Evolutionary conservation across 2,888 invertebrate species (phyloP), one percentile per base, ranked within the genome.

Genomic region (Aphodius sticticus): DNA sequence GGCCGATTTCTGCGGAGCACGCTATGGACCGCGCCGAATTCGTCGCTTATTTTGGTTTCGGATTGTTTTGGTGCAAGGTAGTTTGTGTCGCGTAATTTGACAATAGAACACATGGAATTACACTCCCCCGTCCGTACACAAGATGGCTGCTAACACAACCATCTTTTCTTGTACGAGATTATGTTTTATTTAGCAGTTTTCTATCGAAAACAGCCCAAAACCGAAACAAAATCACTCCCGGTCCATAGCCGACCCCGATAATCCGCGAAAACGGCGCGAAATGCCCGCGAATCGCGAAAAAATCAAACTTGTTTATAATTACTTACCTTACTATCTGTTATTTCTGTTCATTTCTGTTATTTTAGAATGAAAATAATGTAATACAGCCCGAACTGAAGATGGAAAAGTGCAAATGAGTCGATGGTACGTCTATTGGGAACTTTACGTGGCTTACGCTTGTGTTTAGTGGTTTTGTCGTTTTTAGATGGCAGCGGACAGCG

Each of bases 401-500:
- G 81, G 77, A 77, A 75, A 75, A 76, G 72, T 78, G 69, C 74
- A 81, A 81, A 78, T 81, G 81, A 81, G 75, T 53, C 74, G 72
- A 81, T 78, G 79, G 81, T 81, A 77, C 78, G 81, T 79, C 69
- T n/a, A 6, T 26, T 16, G 70, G 12, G 69, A 53, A 15, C 16
- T 76, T 69, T 15, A 15, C 2, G 36, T 15, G 2, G 53, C 53
- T 53, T 53, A 53, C 53, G 38, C 53, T 53, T 5, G 53, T 53
- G 12, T n/a, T 35, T 26, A 26, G 26, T 53, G 12, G 53, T 53
- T 12, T 53, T 12, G 53, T 78, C 35, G 12, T 81, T 81, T 84
- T 85, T 87, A 88, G 88, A 96, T 96, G 96, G 95, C 95, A 93
- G 95, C 94, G 91, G 94, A 95, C 91, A 95, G 95, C 92, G 95